These are phyloP conservation scores for Chloroceryle amazona DNA, from an alignment of 2,797 vertebrate species.

Conservation along the genomic window DNA sequence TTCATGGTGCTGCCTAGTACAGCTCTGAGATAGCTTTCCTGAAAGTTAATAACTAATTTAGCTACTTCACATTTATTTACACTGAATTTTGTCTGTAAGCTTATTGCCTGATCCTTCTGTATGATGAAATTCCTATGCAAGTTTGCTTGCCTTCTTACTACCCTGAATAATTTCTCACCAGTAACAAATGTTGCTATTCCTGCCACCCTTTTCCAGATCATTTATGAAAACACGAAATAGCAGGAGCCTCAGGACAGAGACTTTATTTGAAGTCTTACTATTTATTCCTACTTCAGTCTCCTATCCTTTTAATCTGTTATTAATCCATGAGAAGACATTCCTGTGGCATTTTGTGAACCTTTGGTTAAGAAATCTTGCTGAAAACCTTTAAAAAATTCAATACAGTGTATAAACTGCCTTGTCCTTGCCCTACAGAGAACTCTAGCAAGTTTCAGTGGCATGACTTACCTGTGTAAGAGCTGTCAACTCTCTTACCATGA, in stretches of 20 bases:
- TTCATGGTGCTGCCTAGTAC: background rate
- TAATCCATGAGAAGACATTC: background rate
- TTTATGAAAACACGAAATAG: background rate
- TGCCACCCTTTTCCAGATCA: background rate
- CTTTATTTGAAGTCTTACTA: background rate
- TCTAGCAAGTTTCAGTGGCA: background rate
- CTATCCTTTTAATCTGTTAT: constrained; percentile 11
- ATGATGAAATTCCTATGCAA: background rate
- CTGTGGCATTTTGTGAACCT: background rate
- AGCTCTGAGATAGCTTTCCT: background rate
- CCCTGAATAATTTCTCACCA: background rate
- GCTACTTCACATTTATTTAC: constrained; percentile 36
- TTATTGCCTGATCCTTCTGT: constrained; percentile 28
- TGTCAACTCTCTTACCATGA: background rate
- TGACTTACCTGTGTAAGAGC: background rate
- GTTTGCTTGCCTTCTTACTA: constrained; percentile 29
- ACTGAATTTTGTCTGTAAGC: background rate
- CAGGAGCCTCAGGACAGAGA: background rate
- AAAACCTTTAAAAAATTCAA: background rate
- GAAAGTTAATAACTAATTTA: constrained; percentile 12
- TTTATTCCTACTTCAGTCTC: constrained; percentile 12
- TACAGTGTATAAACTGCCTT: background rate
- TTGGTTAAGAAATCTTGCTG: background rate
- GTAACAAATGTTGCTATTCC: background rate
- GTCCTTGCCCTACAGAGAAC: background rate